Percentiles rank a stretch among this genome's conserved stretches.
Evolutionary conservation across 2,113 vertebrate genomes (phyloP).

Genomic region (Anolis sagrei): DNA sequence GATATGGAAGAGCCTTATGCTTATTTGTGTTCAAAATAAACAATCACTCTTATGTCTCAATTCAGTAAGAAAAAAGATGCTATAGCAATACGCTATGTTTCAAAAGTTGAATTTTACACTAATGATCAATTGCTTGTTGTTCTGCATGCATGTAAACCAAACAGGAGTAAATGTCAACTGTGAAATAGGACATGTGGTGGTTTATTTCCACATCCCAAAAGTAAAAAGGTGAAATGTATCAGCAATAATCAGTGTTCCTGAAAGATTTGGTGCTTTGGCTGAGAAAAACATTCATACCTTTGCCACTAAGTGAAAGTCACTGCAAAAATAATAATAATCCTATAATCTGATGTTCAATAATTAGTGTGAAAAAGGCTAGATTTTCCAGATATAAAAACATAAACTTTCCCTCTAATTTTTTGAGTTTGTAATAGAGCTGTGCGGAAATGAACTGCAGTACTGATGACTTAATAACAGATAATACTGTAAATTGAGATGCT

Average conservation of each 20-base stretch:
- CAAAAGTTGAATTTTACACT: neutral
- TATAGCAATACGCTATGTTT: neutral
- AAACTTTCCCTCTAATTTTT: neutral
- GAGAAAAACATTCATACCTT: slow-evolving; percentile 8
- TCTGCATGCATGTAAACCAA: neutral
- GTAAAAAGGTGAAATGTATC: neutral
- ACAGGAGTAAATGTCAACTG: neutral
- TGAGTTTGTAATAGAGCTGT: neutral
- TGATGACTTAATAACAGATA: too few relatives aligned
- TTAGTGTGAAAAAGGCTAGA: neutral
- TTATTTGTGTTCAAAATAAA: too few relatives aligned
- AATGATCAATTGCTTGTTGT: neutral
- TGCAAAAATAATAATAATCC: neutral
- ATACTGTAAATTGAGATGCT: too few relatives aligned
- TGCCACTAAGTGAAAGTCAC: neutral
- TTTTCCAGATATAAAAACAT: neutral
- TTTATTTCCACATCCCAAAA: neutral
- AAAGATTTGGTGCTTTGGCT: neutral
- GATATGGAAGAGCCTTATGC: neutral
- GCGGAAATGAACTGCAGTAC: neutral
- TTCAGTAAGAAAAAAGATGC: neutral
- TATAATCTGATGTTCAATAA: neutral
- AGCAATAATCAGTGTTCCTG: neutral
- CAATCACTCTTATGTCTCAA: neutral
- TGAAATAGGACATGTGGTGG: neutral